Percentiles rank a stretch among this genome's conserved stretches.
Conservation (phyloP, 2,113 vertebrate genomes). For the Boleophthalmus pectinirostris region DNA sequence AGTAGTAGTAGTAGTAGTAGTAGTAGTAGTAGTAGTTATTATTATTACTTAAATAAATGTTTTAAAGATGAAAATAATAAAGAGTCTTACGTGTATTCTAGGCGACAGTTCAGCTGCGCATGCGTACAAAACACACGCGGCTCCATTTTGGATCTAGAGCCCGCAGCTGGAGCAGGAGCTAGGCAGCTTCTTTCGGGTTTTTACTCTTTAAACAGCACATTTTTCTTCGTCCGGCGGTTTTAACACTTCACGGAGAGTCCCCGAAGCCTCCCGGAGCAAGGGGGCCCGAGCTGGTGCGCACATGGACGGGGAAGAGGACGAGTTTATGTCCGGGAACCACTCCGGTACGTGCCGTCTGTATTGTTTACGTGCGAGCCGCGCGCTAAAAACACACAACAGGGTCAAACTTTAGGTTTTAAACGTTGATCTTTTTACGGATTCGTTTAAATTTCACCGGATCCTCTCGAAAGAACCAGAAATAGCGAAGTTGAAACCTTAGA, state of each 20-base stretch:
- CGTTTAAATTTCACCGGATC: background rate
- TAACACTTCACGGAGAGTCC: too few relatives aligned
- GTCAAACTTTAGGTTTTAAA: background rate
- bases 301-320: slow-evolving; percentile 79
- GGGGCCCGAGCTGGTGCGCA: background rate
- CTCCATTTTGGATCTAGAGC: slow-evolving; percentile 61
- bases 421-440: background rate
- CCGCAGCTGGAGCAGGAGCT: background rate
- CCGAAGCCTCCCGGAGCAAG: accelerated
- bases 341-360: slow-evolving; percentile 60
- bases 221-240: background rate
- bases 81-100: slow-evolving; percentile 14
- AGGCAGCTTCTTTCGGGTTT: background rate
- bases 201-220: background rate
- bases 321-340: slow-evolving; percentile 65
- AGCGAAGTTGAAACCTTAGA: background rate
- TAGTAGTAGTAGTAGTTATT: too few relatives aligned
- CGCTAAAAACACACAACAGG: background rate
- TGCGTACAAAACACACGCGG: slow-evolving; percentile 33
- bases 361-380: slow-evolving; percentile 29
- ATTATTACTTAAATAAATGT: too few relatives aligned
- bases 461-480: too few relatives aligned
- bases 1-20: too few relatives aligned
- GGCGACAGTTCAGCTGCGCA: slow-evolving; percentile 35
- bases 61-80: background rate